These are phyloP conservation scores for Hystrix cristata DNA, from an alignment of 2,113 vertebrate species.

Conservation along the genomic window DNA sequence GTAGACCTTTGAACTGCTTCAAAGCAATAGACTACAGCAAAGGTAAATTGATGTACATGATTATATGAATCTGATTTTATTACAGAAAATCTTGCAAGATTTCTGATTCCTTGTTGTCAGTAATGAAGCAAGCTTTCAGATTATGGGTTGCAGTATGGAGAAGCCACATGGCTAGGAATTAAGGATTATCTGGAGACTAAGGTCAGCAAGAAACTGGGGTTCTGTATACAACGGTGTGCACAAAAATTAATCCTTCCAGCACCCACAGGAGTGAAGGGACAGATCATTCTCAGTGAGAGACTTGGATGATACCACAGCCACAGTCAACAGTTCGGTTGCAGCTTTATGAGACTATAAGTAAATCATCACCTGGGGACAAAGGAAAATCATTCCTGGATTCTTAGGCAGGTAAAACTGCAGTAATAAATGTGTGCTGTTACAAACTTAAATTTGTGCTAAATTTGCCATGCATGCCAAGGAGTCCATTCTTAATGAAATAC, in stretches of 20 bases:
- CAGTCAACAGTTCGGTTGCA: background rate
- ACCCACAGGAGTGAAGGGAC: background rate
- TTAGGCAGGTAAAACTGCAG: background rate
- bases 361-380: background rate
- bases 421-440: background rate
- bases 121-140: background rate
- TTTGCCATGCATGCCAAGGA: background rate
- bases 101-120: background rate
- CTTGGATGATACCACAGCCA: accelerated
- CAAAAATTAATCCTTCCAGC: background rate
- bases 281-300: background rate
- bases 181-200: accelerated
- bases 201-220: background rate
- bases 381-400: background rate
- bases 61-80: background rate
- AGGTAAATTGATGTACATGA: background rate
- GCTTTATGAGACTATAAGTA: background rate
- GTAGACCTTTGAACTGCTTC: background rate
- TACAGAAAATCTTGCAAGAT: background rate
- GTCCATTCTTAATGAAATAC: background rate
- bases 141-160: background rate
- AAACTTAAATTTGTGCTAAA: background rate
- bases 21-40: background rate
- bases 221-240: background rate
- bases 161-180: background rate